These are phyloP conservation scores for Cyrtodaria siliqua DNA, from an alignment of 2,888 invertebrate genomes.

Conservation along the genomic window DNA sequence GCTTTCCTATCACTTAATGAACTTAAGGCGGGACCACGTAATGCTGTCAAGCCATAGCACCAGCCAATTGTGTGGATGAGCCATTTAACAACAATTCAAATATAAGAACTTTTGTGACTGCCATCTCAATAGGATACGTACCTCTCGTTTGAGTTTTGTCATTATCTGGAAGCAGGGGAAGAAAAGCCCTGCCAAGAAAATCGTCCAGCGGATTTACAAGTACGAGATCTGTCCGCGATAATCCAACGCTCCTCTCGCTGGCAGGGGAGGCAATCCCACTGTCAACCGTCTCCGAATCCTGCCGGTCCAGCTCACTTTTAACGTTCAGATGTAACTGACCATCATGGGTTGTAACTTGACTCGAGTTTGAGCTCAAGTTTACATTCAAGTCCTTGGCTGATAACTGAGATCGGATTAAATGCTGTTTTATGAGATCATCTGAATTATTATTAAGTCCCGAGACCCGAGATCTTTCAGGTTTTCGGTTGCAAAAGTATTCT, in stretches of 20 bases:
- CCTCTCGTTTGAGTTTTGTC: conserved; percentile 64
- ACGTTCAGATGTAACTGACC: neutral
- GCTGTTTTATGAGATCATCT: neutral
- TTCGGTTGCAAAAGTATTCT: too few species aligned
- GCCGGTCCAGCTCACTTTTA: conserved; percentile 16
- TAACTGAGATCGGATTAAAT: neutral
- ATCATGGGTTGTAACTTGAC: too few species aligned
- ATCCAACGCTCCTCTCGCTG: conserved; percentile 40
- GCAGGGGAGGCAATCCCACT: conserved; percentile 60
- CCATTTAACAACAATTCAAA: too few species aligned
- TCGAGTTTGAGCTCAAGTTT: too few species aligned
- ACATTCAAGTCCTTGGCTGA: too few species aligned
- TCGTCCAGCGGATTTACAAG: conserved; percentile 63
- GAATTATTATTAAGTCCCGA: neutral
- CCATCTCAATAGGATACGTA: too few species aligned
- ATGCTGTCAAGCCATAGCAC: too few species aligned
- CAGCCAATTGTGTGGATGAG: too few species aligned
- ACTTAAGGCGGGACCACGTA: too few species aligned
- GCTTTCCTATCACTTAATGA: too few species aligned
- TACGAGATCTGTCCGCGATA: conserved; percentile 2
- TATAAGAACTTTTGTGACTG: too few species aligned
- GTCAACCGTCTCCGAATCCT: conserved; percentile 48
- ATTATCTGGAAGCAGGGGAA: conserved; percentile 61
- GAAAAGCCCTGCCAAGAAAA: conserved; percentile 58
- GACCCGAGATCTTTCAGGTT: too few species aligned